Conservation (phyloP, 2,888 invertebrate genomes). For the Caenorhabditis sp. region DNA sequence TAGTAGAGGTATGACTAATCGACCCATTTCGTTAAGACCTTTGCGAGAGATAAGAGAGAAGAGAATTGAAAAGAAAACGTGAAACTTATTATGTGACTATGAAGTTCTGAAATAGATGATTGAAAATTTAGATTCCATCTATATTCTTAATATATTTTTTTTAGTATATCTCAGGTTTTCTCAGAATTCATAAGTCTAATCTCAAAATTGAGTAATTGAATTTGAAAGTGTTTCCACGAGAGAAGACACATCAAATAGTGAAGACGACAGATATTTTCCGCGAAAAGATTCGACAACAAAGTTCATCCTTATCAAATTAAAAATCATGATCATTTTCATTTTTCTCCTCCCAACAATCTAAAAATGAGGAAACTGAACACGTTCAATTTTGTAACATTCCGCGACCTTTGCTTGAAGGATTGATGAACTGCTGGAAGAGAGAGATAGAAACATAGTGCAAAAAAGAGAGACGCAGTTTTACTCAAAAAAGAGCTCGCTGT, state of each 20-base stretch:
- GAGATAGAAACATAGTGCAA: not conserved
- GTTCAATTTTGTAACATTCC: not conserved
- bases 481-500: slow-evolving; percentile 33
- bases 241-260: not conserved
- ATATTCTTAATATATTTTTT: no score
- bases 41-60: not conserved
- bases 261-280: not conserved
- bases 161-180: no score
- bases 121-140: no score
- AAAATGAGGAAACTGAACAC: not conserved
- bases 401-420: slow-evolving; percentile 52
- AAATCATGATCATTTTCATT: slow-evolving; percentile 8
- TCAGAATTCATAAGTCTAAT: no score
- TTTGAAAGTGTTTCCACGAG: not conserved
- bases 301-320: slow-evolving; percentile 10
- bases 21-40: not conserved
- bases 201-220: no score
- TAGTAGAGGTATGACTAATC: not conserved
- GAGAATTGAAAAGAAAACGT: not conserved
- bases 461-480: slow-evolving; percentile 30
- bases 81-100: not conserved
- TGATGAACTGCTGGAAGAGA: slow-evolving; percentile 30
- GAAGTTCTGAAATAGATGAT: not conserved
- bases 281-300: not conserved
- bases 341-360: not conserved